These are phyloP conservation scores for Pseudobourletiella spinata DNA, from an alignment of 1,140 invertebrate species.

Conservation along the genomic window DNA sequence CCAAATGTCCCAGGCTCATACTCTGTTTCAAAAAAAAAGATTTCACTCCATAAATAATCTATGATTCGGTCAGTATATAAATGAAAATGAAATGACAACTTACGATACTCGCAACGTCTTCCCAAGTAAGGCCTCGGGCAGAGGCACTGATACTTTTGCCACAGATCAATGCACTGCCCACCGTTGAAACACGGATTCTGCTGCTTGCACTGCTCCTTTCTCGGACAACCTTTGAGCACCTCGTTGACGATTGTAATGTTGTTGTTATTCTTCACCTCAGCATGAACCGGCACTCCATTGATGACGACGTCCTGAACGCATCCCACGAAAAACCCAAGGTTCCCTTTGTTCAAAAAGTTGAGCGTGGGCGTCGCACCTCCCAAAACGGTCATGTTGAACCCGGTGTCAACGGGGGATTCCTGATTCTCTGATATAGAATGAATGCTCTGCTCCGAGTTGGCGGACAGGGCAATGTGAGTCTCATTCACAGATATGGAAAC, in stretches of 20 bases:
- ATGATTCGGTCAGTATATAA: not conserved
- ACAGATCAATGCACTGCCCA: constrained; percentile 78
- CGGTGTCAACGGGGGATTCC: constrained; percentile 47
- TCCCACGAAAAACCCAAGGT: constrained; percentile 67
- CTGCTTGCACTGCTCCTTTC: constrained; percentile 63
- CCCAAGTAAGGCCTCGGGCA: constrained; percentile 81
- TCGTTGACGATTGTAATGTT: constrained; percentile 44
- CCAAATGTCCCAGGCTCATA: constrained; percentile 85
- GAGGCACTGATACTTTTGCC: constrained; percentile 74
- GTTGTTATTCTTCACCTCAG: constrained; percentile 38
- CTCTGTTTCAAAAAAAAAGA: constrained; percentile 47
- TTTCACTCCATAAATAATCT: not conserved
- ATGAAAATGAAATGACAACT: constrained; percentile 38
- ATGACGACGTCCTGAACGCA: constrained; percentile 85
- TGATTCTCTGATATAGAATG: constrained; percentile 59
- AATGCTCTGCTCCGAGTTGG: constrained; percentile 79
- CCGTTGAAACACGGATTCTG: constrained; percentile 74
- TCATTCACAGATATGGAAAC: constrained; percentile 20
- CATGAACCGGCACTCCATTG: constrained; percentile 53
- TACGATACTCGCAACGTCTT: constrained; percentile 74
- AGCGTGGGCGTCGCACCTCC: constrained; percentile 54
- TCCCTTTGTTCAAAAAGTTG: constrained; percentile 29
- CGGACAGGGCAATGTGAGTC: constrained; percentile 48
- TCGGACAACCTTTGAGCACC: constrained; percentile 57
- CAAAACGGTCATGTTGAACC: constrained; percentile 68